Percentiles rank a stretch among this genome's conserved stretches.
Conservation (phyloP, 2,888 invertebrate genomes). For the Diadromus collaris region DNA sequence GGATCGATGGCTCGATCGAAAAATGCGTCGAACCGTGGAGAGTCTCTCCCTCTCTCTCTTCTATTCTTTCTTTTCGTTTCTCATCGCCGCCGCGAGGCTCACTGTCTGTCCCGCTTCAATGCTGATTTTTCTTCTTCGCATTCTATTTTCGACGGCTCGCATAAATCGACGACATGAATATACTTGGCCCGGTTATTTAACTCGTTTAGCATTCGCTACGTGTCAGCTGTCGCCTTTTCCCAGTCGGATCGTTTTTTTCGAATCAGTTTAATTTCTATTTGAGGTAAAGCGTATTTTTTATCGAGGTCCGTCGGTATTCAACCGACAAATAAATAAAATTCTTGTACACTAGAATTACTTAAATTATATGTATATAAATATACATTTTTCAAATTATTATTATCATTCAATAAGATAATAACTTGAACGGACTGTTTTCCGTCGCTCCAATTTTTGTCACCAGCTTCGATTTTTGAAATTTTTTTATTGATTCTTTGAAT, state of each 20-base stretch:
- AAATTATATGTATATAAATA: not conserved
- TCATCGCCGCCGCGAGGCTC: conserved; percentile 41
- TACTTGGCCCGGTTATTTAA: not conserved
- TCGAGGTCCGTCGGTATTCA: no score
- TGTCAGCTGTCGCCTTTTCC: not conserved
- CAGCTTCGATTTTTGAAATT: no score
- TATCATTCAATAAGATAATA: no score
- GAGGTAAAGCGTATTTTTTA: not conserved
- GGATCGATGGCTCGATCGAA: conserved; percentile 65
- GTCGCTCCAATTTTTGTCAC: not conserved
- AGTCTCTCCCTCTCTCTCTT: conserved; percentile 41
- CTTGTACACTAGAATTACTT: not conserved
- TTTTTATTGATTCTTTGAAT: no score
- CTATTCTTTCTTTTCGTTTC: conserved; percentile 28
- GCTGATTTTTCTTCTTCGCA: conserved; percentile 7
- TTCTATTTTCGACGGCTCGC: conserved; percentile 31
- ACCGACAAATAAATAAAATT: not conserved
- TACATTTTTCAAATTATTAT: no score
- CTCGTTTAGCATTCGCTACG: not conserved
- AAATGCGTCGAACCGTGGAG: conserved; percentile 54
- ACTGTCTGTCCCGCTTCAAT: conserved; percentile 15
- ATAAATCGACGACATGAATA: conserved; percentile 9
- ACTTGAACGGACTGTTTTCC: not conserved
- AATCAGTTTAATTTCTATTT: not conserved
- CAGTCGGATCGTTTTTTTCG: not conserved